These are phyloP conservation scores for Hirtodrosophila trivittata DNA, from an alignment of 2,888 invertebrate genomes.

Conservation along the genomic window DNA sequence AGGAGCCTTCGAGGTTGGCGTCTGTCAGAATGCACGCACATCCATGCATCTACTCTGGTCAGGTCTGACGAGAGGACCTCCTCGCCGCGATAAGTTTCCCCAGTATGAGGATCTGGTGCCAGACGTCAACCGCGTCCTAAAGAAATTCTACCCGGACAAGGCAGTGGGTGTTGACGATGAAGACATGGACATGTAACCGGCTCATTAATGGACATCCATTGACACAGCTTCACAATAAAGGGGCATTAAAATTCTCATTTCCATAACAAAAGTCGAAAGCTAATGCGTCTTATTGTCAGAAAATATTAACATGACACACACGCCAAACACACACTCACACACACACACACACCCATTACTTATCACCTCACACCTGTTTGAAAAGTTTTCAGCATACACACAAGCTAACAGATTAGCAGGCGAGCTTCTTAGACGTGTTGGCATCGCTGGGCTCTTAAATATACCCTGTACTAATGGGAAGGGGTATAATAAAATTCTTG, in stretches of 20 bases:
- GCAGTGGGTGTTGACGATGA: slow-evolving; percentile 44
- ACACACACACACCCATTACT: slow-evolving; percentile 8
- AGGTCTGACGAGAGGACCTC: slow-evolving; percentile 80
- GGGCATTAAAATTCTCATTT: slow-evolving; percentile 41
- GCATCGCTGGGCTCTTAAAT: neutral
- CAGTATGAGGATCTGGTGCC: slow-evolving; percentile 66
- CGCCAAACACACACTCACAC: neutral
- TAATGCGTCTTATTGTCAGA: slow-evolving; percentile 46
- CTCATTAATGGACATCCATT: slow-evolving; percentile 8
- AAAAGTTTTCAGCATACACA: slow-evolving; percentile 23
- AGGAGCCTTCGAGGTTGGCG: slow-evolving; percentile 80
- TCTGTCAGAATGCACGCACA: slow-evolving; percentile 81
- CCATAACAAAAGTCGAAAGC: slow-evolving; percentile 44
- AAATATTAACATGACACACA: slow-evolving; percentile 2
- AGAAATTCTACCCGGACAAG: slow-evolving; percentile 79
- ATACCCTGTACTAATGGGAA: slow-evolving; percentile 16
- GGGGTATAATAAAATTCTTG: neutral
- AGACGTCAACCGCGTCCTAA: slow-evolving; percentile 70
- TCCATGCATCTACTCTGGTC: slow-evolving; percentile 72
- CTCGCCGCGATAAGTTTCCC: slow-evolving; percentile 82
- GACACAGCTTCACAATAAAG: slow-evolving; percentile 31
- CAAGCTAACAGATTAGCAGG: slow-evolving; percentile 39
- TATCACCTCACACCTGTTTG: slow-evolving; percentile 29
- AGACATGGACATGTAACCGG: slow-evolving; percentile 23
- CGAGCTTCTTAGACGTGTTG: slow-evolving; percentile 10